phyloP scores from a whole-genome alignment of 2,113 vertebrate genomes.

The Poecile atricapillus region DNA sequence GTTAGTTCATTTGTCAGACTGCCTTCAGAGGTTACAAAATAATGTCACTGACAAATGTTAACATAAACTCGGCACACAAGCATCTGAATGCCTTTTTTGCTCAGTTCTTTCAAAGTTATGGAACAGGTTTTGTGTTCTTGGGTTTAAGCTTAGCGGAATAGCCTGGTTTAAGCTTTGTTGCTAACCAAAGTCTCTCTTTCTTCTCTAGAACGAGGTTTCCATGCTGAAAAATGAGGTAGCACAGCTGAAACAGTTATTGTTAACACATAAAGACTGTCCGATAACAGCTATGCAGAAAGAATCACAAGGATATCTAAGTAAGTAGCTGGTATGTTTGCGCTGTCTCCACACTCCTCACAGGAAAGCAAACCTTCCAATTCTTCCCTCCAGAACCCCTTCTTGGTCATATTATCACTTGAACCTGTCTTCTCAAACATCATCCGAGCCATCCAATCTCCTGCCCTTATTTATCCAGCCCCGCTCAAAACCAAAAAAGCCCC shows the following conservation, averaged over 20 bases:
- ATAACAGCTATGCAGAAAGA: conserved; percentile 99
- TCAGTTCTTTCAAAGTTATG: neutral
- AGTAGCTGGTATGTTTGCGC: conserved; percentile 73
- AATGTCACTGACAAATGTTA: neutral
- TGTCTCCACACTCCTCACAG: conserved; percentile 39
- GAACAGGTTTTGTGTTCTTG: neutral
- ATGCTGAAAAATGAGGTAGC: conserved; percentile 99
- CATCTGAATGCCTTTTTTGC: neutral
- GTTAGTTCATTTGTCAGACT: neutral
- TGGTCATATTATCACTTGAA: conserved; percentile 1
- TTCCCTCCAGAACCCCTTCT: conserved; percentile 40
- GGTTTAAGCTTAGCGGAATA: neutral
- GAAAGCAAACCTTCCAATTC: conserved; percentile 30
- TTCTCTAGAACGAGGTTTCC: conserved; percentile 93
- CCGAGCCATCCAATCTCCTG: conserved; percentile 30
- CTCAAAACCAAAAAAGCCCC: conserved; percentile 11
- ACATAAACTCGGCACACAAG: neutral
- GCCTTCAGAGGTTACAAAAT: neutral
- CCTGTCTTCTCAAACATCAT: conserved; percentile 44
- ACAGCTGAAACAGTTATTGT: conserved; percentile 97
- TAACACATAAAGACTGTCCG: conserved; percentile 99
- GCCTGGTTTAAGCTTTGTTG: conserved; percentile 3
- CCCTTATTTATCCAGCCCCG: conserved; percentile 35
- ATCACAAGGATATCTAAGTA: conserved; percentile 99
- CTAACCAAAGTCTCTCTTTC: conserved; percentile 50